A percentile compares a stretch with the other conserved stretches of the same genome.
Conservation (phyloP, 2,797 vertebrate species). For the Micrastur ruficollis region DNA sequence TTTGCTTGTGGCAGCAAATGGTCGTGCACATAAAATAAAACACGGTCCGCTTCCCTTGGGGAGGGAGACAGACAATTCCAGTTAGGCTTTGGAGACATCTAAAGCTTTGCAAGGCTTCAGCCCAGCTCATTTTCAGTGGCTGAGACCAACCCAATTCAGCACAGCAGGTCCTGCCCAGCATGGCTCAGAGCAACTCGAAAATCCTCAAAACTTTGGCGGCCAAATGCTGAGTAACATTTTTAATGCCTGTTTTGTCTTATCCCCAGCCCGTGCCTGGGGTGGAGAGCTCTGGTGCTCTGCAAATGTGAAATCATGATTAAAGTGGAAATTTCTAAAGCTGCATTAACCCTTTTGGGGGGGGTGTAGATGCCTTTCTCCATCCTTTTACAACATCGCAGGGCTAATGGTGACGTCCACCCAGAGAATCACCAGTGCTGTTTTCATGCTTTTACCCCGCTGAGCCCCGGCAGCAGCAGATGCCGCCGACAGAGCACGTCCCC, state of each 20-base stretch:
- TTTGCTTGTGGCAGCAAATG: not conserved
- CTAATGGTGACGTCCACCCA: fast-evolving
- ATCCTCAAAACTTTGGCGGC: not conserved
- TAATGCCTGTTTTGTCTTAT: not conserved
- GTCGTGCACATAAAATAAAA: not conserved
- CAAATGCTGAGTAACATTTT: not conserved
- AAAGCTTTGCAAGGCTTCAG: not conserved
- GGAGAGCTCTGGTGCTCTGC: not conserved
- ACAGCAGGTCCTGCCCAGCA: not conserved
- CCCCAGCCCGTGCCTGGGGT: not conserved
- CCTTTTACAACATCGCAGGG: not conserved
- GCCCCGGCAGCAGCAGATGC: fast-evolving
- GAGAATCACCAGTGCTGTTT: not conserved
- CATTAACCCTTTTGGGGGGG: not conserved
- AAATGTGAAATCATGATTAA: not conserved
- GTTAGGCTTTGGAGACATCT: not conserved
- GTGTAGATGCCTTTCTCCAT: not conserved
- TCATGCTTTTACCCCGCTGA: not conserved
- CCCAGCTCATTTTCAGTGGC: not conserved
- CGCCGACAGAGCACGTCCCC: fast-evolving
- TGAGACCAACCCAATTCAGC: not conserved
- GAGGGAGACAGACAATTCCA: not conserved
- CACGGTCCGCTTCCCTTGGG: not conserved
- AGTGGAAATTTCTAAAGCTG: not conserved
- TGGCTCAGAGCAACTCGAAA: not conserved